A percentile compares a stretch with the other conserved stretches of the same genome.
Evolutionary conservation across 2,888 invertebrate genomes (phyloP).

Genomic region (Rotaria magnacalcarata): DNA sequence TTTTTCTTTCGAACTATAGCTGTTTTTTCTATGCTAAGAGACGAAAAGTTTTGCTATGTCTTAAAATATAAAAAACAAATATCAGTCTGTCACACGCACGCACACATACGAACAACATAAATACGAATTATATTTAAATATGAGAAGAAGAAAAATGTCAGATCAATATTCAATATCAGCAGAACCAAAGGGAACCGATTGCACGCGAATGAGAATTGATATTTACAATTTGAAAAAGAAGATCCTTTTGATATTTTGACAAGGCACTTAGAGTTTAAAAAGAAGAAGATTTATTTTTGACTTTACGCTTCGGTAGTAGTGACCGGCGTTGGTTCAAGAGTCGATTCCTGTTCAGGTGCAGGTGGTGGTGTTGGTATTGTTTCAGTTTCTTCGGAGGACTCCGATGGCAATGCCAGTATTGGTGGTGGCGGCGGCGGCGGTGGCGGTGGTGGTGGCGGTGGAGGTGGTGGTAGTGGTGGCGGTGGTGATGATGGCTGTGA

Average conservation of each 20-base stretch:
- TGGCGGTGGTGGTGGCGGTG: background rate
- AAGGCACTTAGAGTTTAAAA: background rate
- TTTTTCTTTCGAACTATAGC: background rate
- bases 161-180: background rate
- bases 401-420: too few relatives aligned
- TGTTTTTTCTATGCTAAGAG: background rate
- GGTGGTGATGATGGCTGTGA: background rate
- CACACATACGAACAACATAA: constrained; percentile 4
- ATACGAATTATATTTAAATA: background rate
- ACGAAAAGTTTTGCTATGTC: background rate
- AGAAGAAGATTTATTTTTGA: background rate
- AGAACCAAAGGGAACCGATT: background rate
- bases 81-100: constrained; percentile 4
- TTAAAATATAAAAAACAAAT: background rate
- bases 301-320: background rate
- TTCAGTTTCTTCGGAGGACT: too few relatives aligned
- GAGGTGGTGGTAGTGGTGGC: background rate
- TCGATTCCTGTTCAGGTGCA: background rate
- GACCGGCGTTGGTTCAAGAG: background rate
- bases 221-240: background rate
- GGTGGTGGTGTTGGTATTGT: too few relatives aligned
- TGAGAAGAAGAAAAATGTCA: background rate
- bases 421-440: background rate
- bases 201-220: background rate
- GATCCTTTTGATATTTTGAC: background rate